Percentiles rank a stretch among this genome's conserved stretches.
Conservation (phyloP, 1,140 invertebrate species). For the Hydropsyche tenuis region DNA sequence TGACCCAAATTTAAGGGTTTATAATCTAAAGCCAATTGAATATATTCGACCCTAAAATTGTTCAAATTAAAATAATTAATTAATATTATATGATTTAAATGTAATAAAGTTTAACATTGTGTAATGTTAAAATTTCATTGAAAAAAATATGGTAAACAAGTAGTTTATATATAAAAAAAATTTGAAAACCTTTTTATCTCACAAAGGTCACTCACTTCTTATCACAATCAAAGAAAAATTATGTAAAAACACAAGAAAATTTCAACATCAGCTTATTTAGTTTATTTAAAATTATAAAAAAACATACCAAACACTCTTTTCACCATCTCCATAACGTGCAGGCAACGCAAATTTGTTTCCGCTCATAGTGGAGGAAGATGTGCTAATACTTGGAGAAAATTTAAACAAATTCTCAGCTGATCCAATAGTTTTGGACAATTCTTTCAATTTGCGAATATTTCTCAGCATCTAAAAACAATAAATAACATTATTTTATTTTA, state of each 20-base stretch:
- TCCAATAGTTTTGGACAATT: not conserved
- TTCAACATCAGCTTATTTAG: not conserved
- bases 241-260: not conserved
- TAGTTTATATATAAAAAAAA: not conserved
- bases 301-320: slow-evolving; percentile 65
- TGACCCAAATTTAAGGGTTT: slow-evolving; percentile 96
- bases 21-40: slow-evolving; percentile 82
- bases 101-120: not conserved
- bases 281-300: not conserved
- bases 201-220: not conserved
- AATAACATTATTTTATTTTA: not conserved
- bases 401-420: not conserved
- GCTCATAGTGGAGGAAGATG: slow-evolving; percentile 40
- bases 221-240: not conserved
- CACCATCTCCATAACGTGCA: slow-evolving; percentile 65
- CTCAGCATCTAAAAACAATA: slow-evolving; percentile 38
- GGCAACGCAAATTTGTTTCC: slow-evolving; percentile 67
- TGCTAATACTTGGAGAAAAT: slow-evolving; percentile 21
- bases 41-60: slow-evolving; percentile 90
- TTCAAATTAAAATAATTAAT: slow-evolving; percentile 15
- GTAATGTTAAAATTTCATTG: not conserved
- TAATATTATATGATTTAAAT: not conserved
- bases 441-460: slow-evolving; percentile 16
- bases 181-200: not conserved
- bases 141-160: not conserved